Base-by-base conservation (phyloP, 2,888 invertebrate genomes). In the Hedya salicella region DNA sequence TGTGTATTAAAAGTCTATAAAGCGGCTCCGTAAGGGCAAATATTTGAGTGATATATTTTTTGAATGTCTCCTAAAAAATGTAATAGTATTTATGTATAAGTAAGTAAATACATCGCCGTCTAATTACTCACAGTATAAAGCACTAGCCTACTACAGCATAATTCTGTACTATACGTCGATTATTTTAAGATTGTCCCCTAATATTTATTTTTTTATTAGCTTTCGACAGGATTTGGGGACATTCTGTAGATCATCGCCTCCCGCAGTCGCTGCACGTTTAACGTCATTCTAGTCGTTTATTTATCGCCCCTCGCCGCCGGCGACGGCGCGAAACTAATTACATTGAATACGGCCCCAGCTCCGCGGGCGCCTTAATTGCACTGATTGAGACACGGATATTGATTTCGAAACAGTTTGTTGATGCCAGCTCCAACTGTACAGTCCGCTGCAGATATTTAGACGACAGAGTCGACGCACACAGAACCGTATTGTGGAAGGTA, bases 351-450 rank as follows among this genome's bases (percentile, higher is more conserved):
- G 83, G 80, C 79, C 82, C 82, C 82, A 76, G 82, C 77, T 79
- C 75, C 73, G 77, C 77, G 80, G 83, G 78, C 80, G 81, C 85
- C 84, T 85, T 90, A 90, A 91, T 91, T 90, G 88, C 88, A 82
- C 87, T 90, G 90, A 91, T 91, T 90, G 88, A 91, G 89, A 91
- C 89, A 89, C 86, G 87, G 89, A 89, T 91, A 91, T 91, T 88
- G 91, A 90, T 91, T 91, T 85, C 70, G 86, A 86, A 88, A 87
- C 86, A 87, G 85, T 86, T 86, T 82, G 78, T 78, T 74, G 74
- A 78, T 77, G 82, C 74, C 74, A 73, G 72, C 68, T 57, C 44
- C 57, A 17, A 48, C 56, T 62, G 57, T 61, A 52, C 57, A 17
- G 57, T 57, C 44, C n/a, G 32, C 44, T 13, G 60, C 21, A 46